These are phyloP conservation scores for Miltochrista miniata DNA, from an alignment of 2,888 invertebrate species.

Conservation along the genomic window DNA sequence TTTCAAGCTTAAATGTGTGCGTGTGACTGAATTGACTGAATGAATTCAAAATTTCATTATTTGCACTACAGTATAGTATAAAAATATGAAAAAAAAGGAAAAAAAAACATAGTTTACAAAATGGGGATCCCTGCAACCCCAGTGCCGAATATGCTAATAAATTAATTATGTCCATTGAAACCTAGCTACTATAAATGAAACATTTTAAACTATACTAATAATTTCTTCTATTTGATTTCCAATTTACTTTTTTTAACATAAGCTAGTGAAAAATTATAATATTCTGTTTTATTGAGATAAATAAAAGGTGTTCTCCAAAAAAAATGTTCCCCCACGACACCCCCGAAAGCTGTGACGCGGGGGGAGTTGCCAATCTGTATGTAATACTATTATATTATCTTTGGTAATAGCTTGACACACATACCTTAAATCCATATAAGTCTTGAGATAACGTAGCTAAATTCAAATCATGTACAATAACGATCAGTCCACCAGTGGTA, in stretches of 20 bases:
- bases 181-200: conserved; percentile 46
- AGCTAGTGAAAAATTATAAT: conserved; percentile 80
- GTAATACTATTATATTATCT: too few species aligned
- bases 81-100: conserved; percentile 45
- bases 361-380: too few species aligned
- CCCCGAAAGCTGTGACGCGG: too few species aligned
- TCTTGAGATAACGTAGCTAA: conserved; percentile 90
- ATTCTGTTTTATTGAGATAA: conserved; percentile 80
- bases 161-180: conserved; percentile 28
- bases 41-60: conserved; percentile 63
- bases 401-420: too few species aligned
- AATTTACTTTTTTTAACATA: conserved; percentile 68
- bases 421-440: conserved; percentile 92
- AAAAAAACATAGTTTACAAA: conserved; percentile 41
- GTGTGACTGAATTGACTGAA: too few species aligned
- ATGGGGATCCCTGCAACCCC: conserved; percentile 51
- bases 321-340: too few species aligned
- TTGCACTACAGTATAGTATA: conserved; percentile 56
- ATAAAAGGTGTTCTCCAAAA: conserved; percentile 76
- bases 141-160: conserved; percentile 15
- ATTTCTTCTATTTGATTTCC: conserved; percentile 56
- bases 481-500: conserved; percentile 94
- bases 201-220: conserved; percentile 62
- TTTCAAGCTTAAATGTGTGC: too few species aligned
- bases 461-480: conserved; percentile 95